phyloP scores from a whole-genome alignment of 1,140 invertebrate species.

The Venturia canescens region DNA sequence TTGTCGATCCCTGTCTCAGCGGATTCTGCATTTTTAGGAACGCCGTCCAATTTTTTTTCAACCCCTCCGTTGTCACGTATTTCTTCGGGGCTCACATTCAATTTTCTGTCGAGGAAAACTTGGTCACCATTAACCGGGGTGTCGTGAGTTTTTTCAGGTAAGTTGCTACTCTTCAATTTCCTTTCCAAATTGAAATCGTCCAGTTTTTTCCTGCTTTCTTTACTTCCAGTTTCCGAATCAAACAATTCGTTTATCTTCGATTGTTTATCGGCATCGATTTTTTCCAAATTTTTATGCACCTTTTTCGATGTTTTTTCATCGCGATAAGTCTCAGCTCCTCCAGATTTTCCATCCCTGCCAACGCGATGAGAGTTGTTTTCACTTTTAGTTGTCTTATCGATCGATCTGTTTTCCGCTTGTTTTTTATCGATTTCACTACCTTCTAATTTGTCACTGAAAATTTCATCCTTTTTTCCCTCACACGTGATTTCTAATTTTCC shows the following conservation, averaged over 20 bases:
- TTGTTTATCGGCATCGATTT: too few relatives aligned
- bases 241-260: too few relatives aligned
- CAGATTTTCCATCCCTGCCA: not conserved
- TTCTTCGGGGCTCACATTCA: not conserved
- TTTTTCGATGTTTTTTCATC: not conserved
- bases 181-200: not conserved
- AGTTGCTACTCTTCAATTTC: not conserved
- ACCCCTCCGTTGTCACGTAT: not conserved
- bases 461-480: not conserved
- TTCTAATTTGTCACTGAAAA: not conserved
- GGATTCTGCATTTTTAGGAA: not conserved
- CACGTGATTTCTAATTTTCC: not conserved
- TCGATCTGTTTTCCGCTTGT: not conserved
- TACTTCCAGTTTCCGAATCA: not conserved
- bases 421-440: not conserved
- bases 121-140: not conserved
- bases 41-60: not conserved
- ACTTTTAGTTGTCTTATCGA: not conserved
- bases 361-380: too few relatives aligned
- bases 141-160: not conserved
- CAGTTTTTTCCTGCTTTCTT: not conserved
- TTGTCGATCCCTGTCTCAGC: not conserved
- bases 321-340: not conserved
- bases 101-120: not conserved
- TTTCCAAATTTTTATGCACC: too few relatives aligned